phyloP scores from a whole-genome alignment of 2,888 invertebrate genomes.

The Strigamia transsilvanica region DNA sequence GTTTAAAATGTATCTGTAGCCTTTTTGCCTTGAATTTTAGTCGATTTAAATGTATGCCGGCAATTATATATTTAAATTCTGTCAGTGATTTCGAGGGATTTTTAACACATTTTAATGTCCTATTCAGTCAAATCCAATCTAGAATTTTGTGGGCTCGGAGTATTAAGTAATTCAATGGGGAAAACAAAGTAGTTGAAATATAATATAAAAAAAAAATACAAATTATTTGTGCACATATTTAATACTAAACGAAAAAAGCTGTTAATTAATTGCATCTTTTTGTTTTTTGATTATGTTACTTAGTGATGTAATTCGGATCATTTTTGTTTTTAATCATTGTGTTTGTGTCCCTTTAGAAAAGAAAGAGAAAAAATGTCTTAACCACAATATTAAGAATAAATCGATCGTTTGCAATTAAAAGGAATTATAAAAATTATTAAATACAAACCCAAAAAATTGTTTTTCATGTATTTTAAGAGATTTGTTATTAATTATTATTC shows the following conservation, averaged over 20 bases:
- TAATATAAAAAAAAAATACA: background rate
- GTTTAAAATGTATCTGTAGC: background rate
- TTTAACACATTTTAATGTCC: slow-evolving; percentile 19
- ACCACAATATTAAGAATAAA: slow-evolving; percentile 13
- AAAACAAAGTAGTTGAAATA: slow-evolving; percentile 5
- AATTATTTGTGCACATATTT: slow-evolving; percentile 39
- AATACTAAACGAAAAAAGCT: slow-evolving; percentile 9
- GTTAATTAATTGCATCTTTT: slow-evolving; percentile 17
- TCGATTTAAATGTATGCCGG: background rate
- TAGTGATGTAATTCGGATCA: slow-evolving; percentile 17
- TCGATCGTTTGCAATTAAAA: slow-evolving; percentile 1
- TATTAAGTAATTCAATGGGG: slow-evolving; percentile 16
- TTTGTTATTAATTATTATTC: slow-evolving; percentile 1
- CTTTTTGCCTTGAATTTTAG: slow-evolving; percentile 9
- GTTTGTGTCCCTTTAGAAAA: slow-evolving; percentile 9
- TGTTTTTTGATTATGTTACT: background rate
- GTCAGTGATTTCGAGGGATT: slow-evolving; percentile 29
- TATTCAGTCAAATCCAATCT: slow-evolving; percentile 28
- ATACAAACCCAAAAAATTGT: background rate
- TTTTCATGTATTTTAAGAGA: slow-evolving; percentile 24
- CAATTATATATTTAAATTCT: slow-evolving; percentile 29
- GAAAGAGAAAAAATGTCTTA: slow-evolving; percentile 12
- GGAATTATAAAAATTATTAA: slow-evolving; percentile 24
- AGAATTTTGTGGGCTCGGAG: slow-evolving; percentile 29
- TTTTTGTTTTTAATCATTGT: slow-evolving; percentile 10